A percentile compares a stretch with the other conserved stretches of the same genome.
Conservation (phyloP, 2,113 vertebrate species). For the Ginglymostoma cirratum region DNA sequence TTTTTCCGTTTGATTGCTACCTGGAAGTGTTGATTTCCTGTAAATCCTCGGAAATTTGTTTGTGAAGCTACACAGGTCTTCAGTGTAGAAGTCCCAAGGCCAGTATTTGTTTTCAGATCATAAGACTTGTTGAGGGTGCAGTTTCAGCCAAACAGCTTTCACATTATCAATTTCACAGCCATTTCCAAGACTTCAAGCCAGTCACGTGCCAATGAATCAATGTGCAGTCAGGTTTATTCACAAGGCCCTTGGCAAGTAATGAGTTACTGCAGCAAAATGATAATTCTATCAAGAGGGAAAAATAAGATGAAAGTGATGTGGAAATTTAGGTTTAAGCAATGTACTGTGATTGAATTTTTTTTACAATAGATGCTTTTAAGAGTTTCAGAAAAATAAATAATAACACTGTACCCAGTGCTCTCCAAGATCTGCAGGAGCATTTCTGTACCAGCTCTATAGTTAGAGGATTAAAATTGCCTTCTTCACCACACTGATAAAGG, state of each 20-base stretch:
- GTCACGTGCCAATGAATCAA: neutral
- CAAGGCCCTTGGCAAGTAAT: neutral
- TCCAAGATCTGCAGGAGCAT: neutral
- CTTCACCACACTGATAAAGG: neutral
- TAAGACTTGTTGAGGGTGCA: neutral
- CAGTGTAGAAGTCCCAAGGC: neutral
- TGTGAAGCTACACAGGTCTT: neutral
- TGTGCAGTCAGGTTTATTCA: neutral
- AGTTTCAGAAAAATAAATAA: neutral
- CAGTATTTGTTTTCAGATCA: neutral
- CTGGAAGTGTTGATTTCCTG: neutral
- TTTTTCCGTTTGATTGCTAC: neutral
- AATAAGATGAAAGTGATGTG: neutral
- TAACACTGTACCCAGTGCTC: neutral
- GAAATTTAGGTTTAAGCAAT: neutral
- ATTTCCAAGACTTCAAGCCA: neutral
- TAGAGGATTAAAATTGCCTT: constrained; percentile 8
- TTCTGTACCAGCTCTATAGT: neutral
- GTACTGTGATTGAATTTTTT: constrained; percentile 5
- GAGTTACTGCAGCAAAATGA: neutral
- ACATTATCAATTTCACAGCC: neutral
- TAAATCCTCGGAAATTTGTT: neutral
- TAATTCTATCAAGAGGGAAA: neutral
- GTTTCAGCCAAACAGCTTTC: neutral
- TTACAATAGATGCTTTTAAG: neutral